Base-by-base conservation (phyloP, 2,797 vertebrate species). In the Macropus fuliginosus region DNA sequence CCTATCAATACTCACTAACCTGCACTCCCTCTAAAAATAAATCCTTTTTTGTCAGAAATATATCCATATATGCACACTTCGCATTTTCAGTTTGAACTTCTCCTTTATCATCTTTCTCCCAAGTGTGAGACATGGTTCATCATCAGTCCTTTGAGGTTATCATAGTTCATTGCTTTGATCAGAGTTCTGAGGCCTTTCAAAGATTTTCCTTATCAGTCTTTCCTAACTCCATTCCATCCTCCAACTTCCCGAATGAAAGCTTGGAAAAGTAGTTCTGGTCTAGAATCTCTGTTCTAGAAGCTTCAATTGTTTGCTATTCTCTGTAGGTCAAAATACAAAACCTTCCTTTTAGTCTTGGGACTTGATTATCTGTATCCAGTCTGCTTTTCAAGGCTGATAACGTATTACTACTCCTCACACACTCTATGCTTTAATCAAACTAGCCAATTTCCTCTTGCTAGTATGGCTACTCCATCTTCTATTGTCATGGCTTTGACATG, bases 371-470 rank as follows among this genome's bases (percentile, higher is more conserved):
- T 74, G 62, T 5, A 74, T 74, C 1, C 14, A 74, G 16, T 5
- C n/a, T 74, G 18, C 91, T 93, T 87, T 95, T 81, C 90, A 57
- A n/a, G 28, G 62, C 55, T 34, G 56, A 91, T 66, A 92, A 94
- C 10, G 27, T 52, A 91, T 4, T 12, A 16, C 31, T n/a, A 14
- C 34, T 74, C 14, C 34, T 66, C 5, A 66, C 62, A 18, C n/a
- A n/a, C 34, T 62, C 29, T 18, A 14, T 21, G 62, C 4, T 74
- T 74, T 40, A 40, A 74, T 74, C 62, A 74, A 21, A 18, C 62
- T n/a, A n/a, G 34, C 34, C 14, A 1, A 74, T n/a, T 40, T 74
- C 14, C 34, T 74, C 1, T 74, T n/a, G 0, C 29, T 74, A n/a
- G 34, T 66, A 40, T 5, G 5, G 16, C 1, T 40, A 8, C 21